phyloP scores from a whole-genome alignment of 2,113 vertebrate species.

The Rhineura floridana region DNA sequence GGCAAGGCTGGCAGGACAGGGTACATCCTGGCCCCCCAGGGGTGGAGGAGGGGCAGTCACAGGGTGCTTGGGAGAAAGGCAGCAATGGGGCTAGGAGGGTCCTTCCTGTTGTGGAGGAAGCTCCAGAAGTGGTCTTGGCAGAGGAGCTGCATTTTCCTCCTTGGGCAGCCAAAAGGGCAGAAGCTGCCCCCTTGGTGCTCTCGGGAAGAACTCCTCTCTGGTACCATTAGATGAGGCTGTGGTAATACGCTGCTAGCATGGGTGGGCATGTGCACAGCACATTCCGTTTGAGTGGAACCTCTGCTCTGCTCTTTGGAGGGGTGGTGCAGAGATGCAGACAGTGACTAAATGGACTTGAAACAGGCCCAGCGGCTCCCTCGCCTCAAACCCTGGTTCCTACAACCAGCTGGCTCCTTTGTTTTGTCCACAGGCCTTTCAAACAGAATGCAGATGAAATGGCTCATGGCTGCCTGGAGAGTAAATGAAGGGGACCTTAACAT shows the following conservation, averaged over 20 bases:
- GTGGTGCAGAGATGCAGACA: not conserved
- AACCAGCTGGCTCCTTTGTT: not conserved
- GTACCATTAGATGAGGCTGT: no score
- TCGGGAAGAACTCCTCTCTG: not conserved
- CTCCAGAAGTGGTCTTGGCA: no score
- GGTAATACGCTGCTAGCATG: not conserved
- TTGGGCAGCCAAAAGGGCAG: not conserved
- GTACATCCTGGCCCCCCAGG: not conserved
- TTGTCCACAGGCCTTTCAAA: not conserved
- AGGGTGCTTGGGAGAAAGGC: no score
- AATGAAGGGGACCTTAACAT: no score
- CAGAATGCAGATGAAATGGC: no score
- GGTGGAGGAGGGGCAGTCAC: not conserved
- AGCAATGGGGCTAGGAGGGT: no score
- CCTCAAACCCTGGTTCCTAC: no score
- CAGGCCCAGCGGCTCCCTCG: no score
- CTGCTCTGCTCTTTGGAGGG: no score
- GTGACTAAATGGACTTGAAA: no score
- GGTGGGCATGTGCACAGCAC: accelerated
- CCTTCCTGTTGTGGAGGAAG: not conserved
- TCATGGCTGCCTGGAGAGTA: no score
- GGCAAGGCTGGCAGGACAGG: not conserved
- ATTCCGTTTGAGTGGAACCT: no score
- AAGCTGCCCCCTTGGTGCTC: not conserved
- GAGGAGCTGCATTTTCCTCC: not conserved